Percentiles rank a stretch among this genome's conserved stretches.
Evolutionary conservation across 2,797 vertebrate species (phyloP).

Genomic region (Echiichthys vipera): DNA sequence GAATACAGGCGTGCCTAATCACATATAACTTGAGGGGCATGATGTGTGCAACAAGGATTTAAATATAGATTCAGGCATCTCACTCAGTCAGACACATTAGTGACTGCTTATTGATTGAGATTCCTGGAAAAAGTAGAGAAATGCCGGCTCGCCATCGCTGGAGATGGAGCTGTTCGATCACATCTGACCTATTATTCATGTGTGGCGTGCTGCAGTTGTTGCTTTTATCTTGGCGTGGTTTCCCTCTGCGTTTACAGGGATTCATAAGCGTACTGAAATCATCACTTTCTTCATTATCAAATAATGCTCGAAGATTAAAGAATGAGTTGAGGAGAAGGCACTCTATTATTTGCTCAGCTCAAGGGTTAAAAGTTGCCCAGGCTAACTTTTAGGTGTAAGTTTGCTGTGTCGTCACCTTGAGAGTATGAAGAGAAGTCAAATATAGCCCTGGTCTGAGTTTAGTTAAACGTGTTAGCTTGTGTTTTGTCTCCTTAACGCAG

Average conservation of each 20-base stretch:
- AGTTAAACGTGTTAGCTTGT: constrained; percentile 57
- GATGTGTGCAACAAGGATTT: constrained; percentile 76
- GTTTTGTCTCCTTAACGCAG: constrained; percentile 67
- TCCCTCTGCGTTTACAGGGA: not conserved
- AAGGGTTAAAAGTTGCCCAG: constrained; percentile 2
- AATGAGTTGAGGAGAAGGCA: not conserved
- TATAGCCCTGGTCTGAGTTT: constrained; percentile 29
- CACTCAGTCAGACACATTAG: constrained; percentile 79
- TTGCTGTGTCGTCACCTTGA: constrained; percentile 18
- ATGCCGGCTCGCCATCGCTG: constrained; percentile 67
- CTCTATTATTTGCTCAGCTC: not conserved
- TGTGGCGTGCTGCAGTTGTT: constrained; percentile 57
- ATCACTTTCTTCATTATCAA: constrained; percentile 17
- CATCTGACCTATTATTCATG: constrained; percentile 80
- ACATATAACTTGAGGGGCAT: constrained; percentile 76
- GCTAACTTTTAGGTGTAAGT: constrained; percentile 26
- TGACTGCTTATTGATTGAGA: constrained; percentile 83
- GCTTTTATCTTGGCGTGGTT: constrained; percentile 41
- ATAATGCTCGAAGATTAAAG: not conserved
- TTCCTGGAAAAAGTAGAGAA: constrained; percentile 77
- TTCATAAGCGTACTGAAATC: not conserved
- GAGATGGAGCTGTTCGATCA: constrained; percentile 75
- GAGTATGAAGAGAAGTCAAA: constrained; percentile 40
- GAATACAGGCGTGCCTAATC: constrained; percentile 69
- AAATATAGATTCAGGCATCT: constrained; percentile 81